Evolutionary conservation across 2,797 vertebrate species (phyloP), one percentile per base, ranked within the genome.

Genomic region (Novumbra hubbsi): DNA sequence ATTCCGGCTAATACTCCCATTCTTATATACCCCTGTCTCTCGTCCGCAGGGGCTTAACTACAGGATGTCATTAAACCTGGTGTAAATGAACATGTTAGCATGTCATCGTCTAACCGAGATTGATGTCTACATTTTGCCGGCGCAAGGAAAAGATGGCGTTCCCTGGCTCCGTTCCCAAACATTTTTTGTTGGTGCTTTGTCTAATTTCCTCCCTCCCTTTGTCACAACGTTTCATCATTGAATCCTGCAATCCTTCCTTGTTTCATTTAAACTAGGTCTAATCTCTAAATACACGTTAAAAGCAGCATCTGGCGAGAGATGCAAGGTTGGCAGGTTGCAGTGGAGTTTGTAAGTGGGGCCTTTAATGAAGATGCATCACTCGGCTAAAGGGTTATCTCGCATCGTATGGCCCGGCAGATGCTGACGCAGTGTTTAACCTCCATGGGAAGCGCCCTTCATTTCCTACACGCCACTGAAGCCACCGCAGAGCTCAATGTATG

Each of bases 301-400:
- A 15, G 12, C 68, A 83, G 88, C 90, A 91, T 89, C 90, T 92
- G 90, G 88, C 75, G n/a, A 68, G 19, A 12, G n/a, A 45, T 66
- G 75, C 76, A 82, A 82, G 80, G 74, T 90, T 92, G 90, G 87
- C 92, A 90, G 86, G 85, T 82, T 86, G 85, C 82, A 83, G 86
- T 72, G 77, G 27, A 84, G 88, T 85, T 87, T 82, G 84, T 89
- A 89, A 89, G 89, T 86, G 89, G 84, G 67, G 88, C 83, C 78
- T 85, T 84, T 93, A 93, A 94, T 93, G 92, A 93, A 94, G 92
- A 94, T 93, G 87, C 92, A 94, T 93, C 73, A 64, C 62, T 78
- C 82, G 75, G 84, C 86, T 91, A 85, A 88, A 87, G 88, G 88
- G 87, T 92, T 91, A 91, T 90, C 88, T 89, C 78, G 83, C 45